Evolutionary conservation across 2,797 vertebrate species (phyloP), one percentile per base, ranked within the genome.

Genomic region (Malurus splendens): DNA sequence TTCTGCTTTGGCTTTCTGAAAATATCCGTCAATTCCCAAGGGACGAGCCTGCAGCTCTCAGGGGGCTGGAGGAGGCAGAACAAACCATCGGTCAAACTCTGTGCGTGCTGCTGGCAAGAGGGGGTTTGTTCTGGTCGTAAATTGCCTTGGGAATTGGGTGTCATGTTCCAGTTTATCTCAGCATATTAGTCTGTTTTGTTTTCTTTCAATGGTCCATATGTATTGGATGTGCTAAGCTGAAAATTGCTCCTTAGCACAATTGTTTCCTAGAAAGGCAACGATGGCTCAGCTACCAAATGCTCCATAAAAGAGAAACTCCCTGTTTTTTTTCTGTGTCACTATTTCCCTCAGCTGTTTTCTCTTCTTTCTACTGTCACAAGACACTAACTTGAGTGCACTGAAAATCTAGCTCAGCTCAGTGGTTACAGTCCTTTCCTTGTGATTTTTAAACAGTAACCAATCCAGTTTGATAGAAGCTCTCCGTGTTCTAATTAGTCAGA

Each of bases 271-370:
- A 91, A 88, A 87, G 51, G 51, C 25, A 60, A 44, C 0, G 3
- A 68, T 82, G 60, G 51, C 44, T 95, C 65, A 86, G 47, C 68
- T 75, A 90, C 65, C 23, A 62, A 48, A 33, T 36, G 15, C 42
- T 87, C 28, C 66, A 25, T 14, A 71, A 80, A 84, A 84, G 82
- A 14, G 44, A 75, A 50, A 52, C 2, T 59, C 38, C 14, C 23
- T 59, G 12, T 5, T 36, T 57, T 61, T 60, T 56, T 75, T 38
- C 25, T 68, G n/a, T 56, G 55, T 92, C 54, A 20, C 41, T 78
- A n/a, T 90, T 94, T 90, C 59, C 62, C 88, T 28, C 87, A 86
- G 74, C 73, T 89, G 30, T 42, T 87, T 62, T 33, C 2, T n/a
- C 50, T 79, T 45, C 52, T 80, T 84, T 66, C 67, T 90, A 23